Evolutionary conservation across 2,113 vertebrate species (phyloP).

Genomic region (Hippotragus niger): DNA sequence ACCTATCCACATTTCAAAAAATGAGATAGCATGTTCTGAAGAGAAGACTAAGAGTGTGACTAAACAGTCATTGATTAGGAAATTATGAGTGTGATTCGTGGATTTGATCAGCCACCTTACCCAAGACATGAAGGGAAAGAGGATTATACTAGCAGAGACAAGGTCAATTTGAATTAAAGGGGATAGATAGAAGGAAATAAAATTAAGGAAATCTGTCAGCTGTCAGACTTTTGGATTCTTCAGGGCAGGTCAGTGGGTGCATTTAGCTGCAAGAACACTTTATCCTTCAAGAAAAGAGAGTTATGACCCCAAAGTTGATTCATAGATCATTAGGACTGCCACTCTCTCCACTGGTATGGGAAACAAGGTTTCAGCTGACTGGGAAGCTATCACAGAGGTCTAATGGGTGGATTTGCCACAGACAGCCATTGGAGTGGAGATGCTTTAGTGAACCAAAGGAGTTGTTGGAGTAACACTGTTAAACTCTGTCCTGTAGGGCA

Average conservation of each 20-base stretch:
- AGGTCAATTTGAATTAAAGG: background rate
- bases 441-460: background rate
- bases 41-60: background rate
- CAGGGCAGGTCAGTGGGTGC: too few species aligned
- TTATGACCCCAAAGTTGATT: background rate
- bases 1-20: background rate
- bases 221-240: background rate
- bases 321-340: background rate
- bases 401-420: too few species aligned
- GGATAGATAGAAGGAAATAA: background rate
- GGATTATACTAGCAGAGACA: background rate
- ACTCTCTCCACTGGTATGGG: too few species aligned
- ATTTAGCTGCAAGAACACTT: background rate
- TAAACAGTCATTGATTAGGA: background rate
- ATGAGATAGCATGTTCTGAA: background rate
- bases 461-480: too few species aligned
- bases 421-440: accelerated
- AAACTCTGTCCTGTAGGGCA: background rate
- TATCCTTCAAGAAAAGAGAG: background rate
- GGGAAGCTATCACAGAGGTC: background rate
- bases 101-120: background rate
- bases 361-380: background rate
- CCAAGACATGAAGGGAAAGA: background rate
- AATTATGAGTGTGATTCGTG: background rate
- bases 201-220: background rate